Conservation (phyloP, 2,113 vertebrate genomes). For the Thalassarche chlororhynchos region DNA sequence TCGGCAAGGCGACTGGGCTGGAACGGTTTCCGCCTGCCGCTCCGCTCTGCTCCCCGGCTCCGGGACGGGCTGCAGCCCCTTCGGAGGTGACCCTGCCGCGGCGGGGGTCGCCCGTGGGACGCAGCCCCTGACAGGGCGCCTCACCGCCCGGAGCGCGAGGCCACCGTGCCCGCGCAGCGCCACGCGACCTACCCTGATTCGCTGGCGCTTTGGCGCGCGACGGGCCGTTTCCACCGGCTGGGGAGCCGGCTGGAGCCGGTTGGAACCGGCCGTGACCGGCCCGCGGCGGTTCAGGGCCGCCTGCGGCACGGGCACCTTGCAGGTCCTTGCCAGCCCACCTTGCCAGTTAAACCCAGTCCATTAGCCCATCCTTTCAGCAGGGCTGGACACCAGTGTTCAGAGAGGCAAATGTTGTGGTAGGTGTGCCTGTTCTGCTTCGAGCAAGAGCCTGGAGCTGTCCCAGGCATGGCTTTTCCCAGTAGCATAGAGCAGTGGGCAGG, state of each 20-base stretch:
- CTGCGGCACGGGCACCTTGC: accelerated
- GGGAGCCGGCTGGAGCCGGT: accelerated
- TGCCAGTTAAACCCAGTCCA: accelerated
- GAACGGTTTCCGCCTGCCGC: accelerated
- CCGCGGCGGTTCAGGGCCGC: accelerated
- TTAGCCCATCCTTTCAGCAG: accelerated
- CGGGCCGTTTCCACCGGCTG: accelerated
- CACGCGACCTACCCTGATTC: background rate
- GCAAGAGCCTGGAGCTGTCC: too few relatives aligned
- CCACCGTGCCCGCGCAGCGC: background rate
- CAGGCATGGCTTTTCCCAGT: background rate
- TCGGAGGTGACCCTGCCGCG: background rate
- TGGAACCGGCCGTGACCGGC: accelerated
- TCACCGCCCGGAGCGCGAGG: too few relatives aligned
- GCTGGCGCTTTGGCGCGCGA: background rate
- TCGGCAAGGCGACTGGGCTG: accelerated
- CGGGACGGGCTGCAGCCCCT: too few relatives aligned
- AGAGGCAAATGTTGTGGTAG: accelerated
- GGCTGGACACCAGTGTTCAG: accelerated
- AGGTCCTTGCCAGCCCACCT: accelerated
- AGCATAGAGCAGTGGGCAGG: accelerated
- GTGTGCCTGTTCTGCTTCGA: accelerated
- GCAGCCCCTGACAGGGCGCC: background rate
- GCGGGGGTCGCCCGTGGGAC: too few relatives aligned
- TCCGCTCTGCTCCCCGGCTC: background rate